These are phyloP conservation scores for Aphodius granarius DNA, from an alignment of 2,888 invertebrate genomes.

Conservation along the genomic window DNA sequence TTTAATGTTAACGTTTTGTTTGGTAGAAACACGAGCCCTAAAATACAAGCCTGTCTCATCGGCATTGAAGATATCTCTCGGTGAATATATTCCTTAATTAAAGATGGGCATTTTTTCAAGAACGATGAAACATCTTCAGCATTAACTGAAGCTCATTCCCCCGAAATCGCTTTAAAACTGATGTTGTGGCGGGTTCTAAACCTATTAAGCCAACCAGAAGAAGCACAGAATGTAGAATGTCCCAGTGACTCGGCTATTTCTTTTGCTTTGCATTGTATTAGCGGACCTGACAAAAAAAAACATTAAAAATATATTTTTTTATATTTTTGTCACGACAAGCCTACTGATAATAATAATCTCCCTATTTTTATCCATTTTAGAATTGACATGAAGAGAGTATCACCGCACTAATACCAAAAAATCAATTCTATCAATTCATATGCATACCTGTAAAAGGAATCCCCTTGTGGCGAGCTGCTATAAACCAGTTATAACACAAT, in stretches of 20 bases:
- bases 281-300: conserved; percentile 9
- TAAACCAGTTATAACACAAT: conserved; percentile 20
- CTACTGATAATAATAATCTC: conserved; percentile 4
- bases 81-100: conserved; percentile 17
- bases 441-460: conserved; percentile 18
- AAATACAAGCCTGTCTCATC: conserved; percentile 20
- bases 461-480: conserved; percentile 20
- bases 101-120: conserved; percentile 5
- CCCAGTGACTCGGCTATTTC: conserved; percentile 18
- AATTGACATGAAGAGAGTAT: conserved; percentile 2
- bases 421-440: not conserved
- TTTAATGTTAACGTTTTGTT: conserved; percentile 16
- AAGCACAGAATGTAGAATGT: conserved; percentile 17
- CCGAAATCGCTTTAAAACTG: conserved; percentile 18
- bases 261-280: conserved; percentile 19
- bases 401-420: conserved; percentile 5
- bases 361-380: not conserved
- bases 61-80: conserved; percentile 17
- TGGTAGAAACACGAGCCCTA: conserved; percentile 8
- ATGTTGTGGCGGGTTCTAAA: conserved; percentile 20
- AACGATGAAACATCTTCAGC: conserved; percentile 11
- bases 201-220: conserved; percentile 18
- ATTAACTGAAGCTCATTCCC: conserved; percentile 14
- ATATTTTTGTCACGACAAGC: conserved; percentile 10
- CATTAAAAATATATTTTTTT: conserved; percentile 17